Conservation (phyloP, 2,113 vertebrate species). For the Brachirus orientalis region DNA sequence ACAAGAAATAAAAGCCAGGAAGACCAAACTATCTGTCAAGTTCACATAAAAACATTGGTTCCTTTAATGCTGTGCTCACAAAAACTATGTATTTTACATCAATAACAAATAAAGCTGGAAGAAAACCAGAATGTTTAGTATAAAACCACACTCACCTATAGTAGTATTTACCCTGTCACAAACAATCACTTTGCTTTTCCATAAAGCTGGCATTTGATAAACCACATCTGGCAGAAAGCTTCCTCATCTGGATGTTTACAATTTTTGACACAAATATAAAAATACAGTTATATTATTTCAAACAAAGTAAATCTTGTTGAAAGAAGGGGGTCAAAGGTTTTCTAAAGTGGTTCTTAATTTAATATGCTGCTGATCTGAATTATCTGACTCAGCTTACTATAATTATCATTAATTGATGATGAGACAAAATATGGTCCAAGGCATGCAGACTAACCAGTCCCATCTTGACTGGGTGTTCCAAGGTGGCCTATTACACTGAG, state of each 20-base stretch:
- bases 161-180: neutral
- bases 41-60: neutral
- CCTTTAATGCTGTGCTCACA: neutral
- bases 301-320: constrained; percentile 11
- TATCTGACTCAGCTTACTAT: neutral
- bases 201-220: constrained; percentile 6
- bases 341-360: neutral
- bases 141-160: too few species aligned
- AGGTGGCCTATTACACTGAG: constrained; percentile 29
- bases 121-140: neutral
- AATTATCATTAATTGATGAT: neutral
- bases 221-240: constrained; percentile 9
- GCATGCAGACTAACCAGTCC: neutral
- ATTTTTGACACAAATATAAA: constrained; percentile 6
- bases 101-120: constrained; percentile 4
- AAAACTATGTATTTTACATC: neutral
- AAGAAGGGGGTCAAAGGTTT: neutral
- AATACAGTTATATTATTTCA: constrained; percentile 19
- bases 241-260: constrained; percentile 7
- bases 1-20: neutral
- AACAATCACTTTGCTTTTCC: constrained; percentile 27
- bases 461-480: neutral
- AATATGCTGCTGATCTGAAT: neutral
- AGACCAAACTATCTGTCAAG: neutral
- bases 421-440: neutral